Evolutionary conservation across 1,140 invertebrate genomes (phyloP).

Genomic region (Radopholus similis): DNA sequence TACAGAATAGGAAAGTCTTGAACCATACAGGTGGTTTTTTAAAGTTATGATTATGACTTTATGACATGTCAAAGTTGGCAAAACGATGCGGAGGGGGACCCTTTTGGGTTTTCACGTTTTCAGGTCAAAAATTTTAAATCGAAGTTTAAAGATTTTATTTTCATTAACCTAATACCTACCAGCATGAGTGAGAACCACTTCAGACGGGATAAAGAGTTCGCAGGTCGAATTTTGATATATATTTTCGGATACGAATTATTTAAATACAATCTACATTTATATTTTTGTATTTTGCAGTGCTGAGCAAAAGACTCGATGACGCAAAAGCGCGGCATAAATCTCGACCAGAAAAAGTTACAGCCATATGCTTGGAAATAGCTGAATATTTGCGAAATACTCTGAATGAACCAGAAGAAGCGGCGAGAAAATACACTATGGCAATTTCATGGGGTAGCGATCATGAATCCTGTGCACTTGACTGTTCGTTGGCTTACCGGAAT

Average conservation of each 20-base stretch:
- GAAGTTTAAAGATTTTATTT: neutral
- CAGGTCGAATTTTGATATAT: no score
- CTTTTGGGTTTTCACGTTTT: no score
- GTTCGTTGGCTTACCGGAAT: conserved; percentile 16
- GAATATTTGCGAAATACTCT: conserved; percentile 15
- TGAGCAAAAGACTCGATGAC: conserved; percentile 11
- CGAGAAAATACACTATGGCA: neutral
- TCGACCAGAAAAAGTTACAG: conserved; percentile 1
- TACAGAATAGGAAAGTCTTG: no score
- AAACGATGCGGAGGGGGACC: no score
- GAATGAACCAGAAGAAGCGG: neutral
- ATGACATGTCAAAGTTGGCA: no score
- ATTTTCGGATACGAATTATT: neutral
- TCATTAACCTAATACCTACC: neutral
- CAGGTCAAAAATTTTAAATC: neutral
- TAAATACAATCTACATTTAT: neutral
- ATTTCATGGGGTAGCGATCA: conserved; percentile 8
- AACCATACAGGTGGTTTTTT: neutral
- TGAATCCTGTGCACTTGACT: conserved; percentile 6
- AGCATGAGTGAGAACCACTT: neutral
- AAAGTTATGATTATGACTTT: neutral
- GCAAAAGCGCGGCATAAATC: conserved; percentile 6
- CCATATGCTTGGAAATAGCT: conserved; percentile 11
- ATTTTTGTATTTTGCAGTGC: neutral
- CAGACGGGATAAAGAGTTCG: no score